Evolutionary conservation across 2,888 invertebrate species (phyloP).

Genomic region (Chalcis sispes): DNA sequence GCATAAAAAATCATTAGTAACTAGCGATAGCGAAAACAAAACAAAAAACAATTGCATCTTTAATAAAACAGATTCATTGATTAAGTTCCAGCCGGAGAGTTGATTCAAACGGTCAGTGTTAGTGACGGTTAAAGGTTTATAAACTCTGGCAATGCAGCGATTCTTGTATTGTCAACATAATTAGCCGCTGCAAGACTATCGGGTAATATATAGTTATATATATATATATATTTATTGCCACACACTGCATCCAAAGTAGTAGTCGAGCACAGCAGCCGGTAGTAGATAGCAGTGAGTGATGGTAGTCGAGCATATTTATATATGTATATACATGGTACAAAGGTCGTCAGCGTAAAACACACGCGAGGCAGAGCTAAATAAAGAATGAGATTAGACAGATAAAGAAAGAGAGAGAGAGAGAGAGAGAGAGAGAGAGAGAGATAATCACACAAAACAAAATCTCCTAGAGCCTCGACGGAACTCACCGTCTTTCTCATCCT

Average conservation of each 20-base stretch:
- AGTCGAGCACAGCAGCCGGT: neutral
- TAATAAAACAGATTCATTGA: neutral
- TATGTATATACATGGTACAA: conserved; percentile 1
- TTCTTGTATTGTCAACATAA: conserved; percentile 9
- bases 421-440: no score
- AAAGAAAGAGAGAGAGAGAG: no score
- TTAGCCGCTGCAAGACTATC: neutral
- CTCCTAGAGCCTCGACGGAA: conserved; percentile 68
- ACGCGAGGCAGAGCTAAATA: no score
- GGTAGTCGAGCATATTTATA: neutral
- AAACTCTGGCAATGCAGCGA: conserved; percentile 7
- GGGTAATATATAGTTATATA: no score
- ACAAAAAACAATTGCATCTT: conserved; percentile 2
- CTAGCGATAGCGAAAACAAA: conserved; percentile 21
- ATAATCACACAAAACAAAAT: conserved; percentile 53
- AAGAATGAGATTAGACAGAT: no score
- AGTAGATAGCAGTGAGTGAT: neutral
- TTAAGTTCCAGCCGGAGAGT: conserved; percentile 6
- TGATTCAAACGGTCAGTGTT: conserved; percentile 4
- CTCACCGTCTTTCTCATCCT: conserved; percentile 76
- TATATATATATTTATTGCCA: conserved; percentile 1
- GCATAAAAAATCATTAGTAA: conserved; percentile 15
- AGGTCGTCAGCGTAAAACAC: conserved; percentile 2
- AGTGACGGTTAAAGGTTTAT: conserved; percentile 25
- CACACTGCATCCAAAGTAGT: conserved; percentile 14